These are phyloP conservation scores for Rhinolophus ferrumequinum DNA, from an alignment of 2,113 vertebrate species.

Conservation along the genomic window DNA sequence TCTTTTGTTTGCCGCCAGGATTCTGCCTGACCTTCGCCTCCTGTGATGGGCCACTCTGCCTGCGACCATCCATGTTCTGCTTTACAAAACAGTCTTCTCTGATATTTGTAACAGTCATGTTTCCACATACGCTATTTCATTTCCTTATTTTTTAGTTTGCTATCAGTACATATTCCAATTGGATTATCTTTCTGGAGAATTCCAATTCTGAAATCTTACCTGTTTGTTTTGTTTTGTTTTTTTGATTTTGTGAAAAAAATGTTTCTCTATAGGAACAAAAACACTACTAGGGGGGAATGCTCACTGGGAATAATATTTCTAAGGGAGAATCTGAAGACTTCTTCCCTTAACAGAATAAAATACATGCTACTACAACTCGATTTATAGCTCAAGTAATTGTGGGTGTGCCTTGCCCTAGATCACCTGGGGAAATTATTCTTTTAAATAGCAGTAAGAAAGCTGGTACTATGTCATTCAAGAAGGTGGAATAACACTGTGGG, in stretches of 20 bases:
- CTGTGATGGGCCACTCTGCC: background rate
- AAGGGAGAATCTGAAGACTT: background rate
- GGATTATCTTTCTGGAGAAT: background rate
- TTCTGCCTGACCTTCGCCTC: background rate
- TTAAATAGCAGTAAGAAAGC: background rate
- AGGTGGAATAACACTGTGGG: background rate
- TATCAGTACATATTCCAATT: background rate
- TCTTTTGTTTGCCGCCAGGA: background rate
- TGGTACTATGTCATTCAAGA: background rate
- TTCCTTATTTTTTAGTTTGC: background rate
- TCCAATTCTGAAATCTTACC: background rate
- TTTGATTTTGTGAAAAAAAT: background rate
- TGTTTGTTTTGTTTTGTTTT: background rate
- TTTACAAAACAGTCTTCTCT: background rate
- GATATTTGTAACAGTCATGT: background rate
- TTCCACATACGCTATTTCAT: background rate
- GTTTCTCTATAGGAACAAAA: background rate
- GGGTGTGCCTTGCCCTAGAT: background rate
- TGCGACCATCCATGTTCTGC: background rate
- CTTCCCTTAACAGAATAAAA: background rate
- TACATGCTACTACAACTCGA: background rate
- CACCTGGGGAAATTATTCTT: background rate
- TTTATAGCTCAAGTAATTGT: background rate
- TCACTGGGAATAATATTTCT: background rate
- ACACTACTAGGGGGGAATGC: background rate